Base-by-base conservation (phyloP, 37 sponge, comb jelly and placozoan species). In the Diacarnus erythraeanus region DNA sequence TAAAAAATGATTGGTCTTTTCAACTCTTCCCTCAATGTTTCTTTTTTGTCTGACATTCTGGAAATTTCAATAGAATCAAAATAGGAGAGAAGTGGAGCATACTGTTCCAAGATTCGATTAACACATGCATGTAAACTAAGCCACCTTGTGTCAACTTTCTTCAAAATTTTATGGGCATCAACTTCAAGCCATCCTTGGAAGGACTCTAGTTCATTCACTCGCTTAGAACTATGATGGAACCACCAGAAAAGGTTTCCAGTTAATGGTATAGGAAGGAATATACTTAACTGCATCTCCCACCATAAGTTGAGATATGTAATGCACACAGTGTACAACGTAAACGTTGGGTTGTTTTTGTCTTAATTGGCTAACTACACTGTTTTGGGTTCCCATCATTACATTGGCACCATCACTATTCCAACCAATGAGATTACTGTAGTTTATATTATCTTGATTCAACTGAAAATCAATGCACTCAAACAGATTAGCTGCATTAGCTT, bases 401-500 rank as follows among this genome's bases (percentile, higher is more conserved):
- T 40, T 42, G 41, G 43, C 43, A 33, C 25, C 71, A 9, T 5
- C 41, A 21, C 38, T n/a, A 8, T 71, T 68, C 39, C 3, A 9
- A 35, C 42, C 23, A 23, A 43, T 71, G 69, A 67, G n/a, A n/a
- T n/a, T n/a, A n/a, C n/a, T n/a, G n/a, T n/a, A n/a, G n/a, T n/a
- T n/a, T n/a, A n/a, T n/a, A n/a, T n/a, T n/a, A 54, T 54, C 56
- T 54, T 17, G 61, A 20, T 60, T 60, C 4, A 60, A 25, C 23
- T 60, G 61, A 17, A 60, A 25, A 60, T 60, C 9, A 60, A 60
- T 18, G 23, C 61, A 60, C 23, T 60, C 61, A 26, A 60, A 60
- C 61, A 60, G 61, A 60, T 60, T 60, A 60, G 61, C 61, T 60
- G 61, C 61, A 60, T 60, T 60, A 25, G 61, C 61, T 25, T 60